These are phyloP conservation scores for Proales similis DNA, from an alignment of 1,140 invertebrate species.

Conservation along the genomic window DNA sequence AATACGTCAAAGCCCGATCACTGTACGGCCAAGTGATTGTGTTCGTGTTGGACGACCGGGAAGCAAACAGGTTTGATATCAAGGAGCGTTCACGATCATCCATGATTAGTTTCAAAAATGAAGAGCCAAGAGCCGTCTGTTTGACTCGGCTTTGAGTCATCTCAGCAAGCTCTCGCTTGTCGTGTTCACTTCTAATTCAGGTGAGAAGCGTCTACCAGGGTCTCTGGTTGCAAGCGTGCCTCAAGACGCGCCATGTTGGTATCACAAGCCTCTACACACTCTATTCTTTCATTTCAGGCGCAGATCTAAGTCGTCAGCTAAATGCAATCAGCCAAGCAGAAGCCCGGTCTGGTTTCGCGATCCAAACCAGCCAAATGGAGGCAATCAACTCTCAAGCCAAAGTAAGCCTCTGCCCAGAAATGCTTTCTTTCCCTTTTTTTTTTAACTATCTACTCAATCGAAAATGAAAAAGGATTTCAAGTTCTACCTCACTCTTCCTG, in stretches of 20 bases:
- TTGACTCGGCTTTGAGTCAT: conserved; percentile 27
- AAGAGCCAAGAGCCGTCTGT: neutral
- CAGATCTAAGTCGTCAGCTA: conserved; percentile 9
- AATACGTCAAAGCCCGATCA: conserved; percentile 2
- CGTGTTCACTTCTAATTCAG: too few relatives aligned
- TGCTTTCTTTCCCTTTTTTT: too few relatives aligned
- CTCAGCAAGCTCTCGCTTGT: conserved; percentile 10
- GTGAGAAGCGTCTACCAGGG: conserved; percentile 5
- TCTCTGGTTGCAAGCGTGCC: neutral
- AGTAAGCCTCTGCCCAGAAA: too few relatives aligned
- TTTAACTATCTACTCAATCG: neutral
- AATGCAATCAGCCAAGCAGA: conserved; percentile 24
- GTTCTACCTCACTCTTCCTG: conserved; percentile 15
- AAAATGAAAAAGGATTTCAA: conserved; percentile 23
- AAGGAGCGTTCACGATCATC: too few relatives aligned
- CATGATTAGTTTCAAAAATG: neutral
- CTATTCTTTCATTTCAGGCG: neutral
- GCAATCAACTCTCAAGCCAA: too few relatives aligned
- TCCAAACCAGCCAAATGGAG: too few relatives aligned
- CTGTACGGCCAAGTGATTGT: conserved; percentile 4
- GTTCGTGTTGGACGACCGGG: conserved; percentile 20
- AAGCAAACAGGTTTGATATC: conserved; percentile 32
- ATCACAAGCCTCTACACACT: too few relatives aligned
- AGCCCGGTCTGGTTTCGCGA: conserved; percentile 1
- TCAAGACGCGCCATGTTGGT: too few relatives aligned